A percentile compares a stretch with the other conserved stretches of the same genome.
Conservation (phyloP, 2,113 vertebrate genomes). For the Hassar affinis region DNA sequence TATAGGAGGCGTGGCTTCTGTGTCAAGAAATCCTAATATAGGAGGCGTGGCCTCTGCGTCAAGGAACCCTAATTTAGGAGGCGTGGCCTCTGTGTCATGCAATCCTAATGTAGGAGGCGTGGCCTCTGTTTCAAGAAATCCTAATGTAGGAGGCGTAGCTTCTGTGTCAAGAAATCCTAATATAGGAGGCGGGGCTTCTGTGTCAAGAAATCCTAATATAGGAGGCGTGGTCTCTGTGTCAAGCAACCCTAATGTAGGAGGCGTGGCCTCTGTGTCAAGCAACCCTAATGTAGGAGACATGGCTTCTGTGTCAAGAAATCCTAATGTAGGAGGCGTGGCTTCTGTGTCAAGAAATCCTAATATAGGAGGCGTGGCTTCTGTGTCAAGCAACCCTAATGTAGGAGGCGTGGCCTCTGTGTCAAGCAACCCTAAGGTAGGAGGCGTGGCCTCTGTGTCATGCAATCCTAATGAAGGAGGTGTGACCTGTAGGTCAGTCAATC, state of each 20-base stretch:
- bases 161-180: too few species aligned
- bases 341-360: background rate
- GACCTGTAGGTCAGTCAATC: background rate
- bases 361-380: too few species aligned
- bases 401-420: background rate
- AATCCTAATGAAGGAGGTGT: background rate
- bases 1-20: background rate
- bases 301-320: background rate
- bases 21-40: too few species aligned
- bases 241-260: background rate
- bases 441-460: background rate
- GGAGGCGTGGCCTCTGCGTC: background rate
- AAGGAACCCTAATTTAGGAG: background rate
- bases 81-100: background rate
- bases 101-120: background rate
- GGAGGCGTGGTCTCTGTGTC: background rate
- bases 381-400: background rate
- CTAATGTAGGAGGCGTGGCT: background rate
- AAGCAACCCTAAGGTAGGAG: background rate
- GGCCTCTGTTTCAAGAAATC: too few species aligned
- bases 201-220: background rate
- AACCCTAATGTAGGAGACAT: background rate
- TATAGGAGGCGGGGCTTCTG: background rate
- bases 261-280: background rate
- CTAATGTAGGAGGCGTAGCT: too few species aligned